Conservation (phyloP, 1,140 invertebrate species). For the Drosophila littoralis region DNA sequence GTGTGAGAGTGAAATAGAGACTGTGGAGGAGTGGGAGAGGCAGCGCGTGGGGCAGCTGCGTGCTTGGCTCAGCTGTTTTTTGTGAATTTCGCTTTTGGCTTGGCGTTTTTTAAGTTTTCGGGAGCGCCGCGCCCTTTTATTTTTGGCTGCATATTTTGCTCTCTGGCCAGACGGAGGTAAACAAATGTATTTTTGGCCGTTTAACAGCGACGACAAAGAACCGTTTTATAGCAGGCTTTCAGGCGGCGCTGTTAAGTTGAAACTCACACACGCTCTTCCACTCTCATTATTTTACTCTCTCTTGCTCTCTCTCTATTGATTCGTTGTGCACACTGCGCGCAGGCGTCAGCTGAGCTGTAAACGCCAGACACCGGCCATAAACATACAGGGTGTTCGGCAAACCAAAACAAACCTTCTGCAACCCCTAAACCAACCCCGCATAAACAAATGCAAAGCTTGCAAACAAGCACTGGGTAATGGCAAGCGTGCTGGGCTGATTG, state of each 20-base stretch:
- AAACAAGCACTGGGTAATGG: background rate
- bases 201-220: constrained; percentile 30
- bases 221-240: constrained; percentile 61
- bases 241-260: constrained; percentile 72
- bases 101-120: constrained; percentile 54
- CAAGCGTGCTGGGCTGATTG: background rate
- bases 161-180: constrained; percentile 44
- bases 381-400: constrained; percentile 51
- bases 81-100: constrained; percentile 21
- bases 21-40: background rate
- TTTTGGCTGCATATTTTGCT: constrained; percentile 37
- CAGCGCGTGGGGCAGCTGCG: constrained; percentile 21
- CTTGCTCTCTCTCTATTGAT: constrained; percentile 59
- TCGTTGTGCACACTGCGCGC: constrained; percentile 64
- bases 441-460: background rate
- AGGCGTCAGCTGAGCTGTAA: constrained; percentile 45
- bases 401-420: constrained; percentile 18
- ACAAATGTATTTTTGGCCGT: constrained; percentile 48
- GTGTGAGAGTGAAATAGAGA: no score
- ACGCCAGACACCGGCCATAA: constrained; percentile 42
- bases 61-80: constrained; percentile 55
- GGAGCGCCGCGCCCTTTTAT: constrained; percentile 76
- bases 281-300: constrained; percentile 6
- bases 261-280: background rate
- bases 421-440: constrained; percentile 12